Evolutionary conservation across 2,113 vertebrate genomes (phyloP).

Genomic region (Sialia sialis): DNA sequence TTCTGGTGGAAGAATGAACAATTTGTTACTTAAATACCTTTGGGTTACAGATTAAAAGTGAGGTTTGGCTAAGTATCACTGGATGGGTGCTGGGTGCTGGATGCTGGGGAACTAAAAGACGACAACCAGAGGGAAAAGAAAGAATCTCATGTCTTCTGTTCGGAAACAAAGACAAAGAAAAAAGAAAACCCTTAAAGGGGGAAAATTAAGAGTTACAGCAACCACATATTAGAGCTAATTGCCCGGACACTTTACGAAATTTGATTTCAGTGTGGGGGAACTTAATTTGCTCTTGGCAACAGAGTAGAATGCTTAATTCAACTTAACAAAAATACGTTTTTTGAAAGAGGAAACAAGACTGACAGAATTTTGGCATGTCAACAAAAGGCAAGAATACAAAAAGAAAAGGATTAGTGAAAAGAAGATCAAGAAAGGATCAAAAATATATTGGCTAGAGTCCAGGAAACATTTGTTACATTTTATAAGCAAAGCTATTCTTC

Average conservation of each 20-base stretch:
- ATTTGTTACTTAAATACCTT: slow-evolving; percentile 55
- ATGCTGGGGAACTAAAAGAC: slow-evolving; percentile 15
- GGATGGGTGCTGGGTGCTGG: not conserved
- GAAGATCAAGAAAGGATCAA: slow-evolving; percentile 79
- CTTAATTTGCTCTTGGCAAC: slow-evolving; percentile 73
- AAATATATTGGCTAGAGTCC: slow-evolving; percentile 72
- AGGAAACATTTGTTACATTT: slow-evolving; percentile 78
- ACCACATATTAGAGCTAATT: slow-evolving; percentile 45
- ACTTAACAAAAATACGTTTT: slow-evolving; percentile 71
- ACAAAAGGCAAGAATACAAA: slow-evolving; percentile 78
- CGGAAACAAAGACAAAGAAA: slow-evolving; percentile 37
- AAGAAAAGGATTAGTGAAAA: slow-evolving; percentile 79
- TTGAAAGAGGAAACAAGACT: slow-evolving; percentile 74
- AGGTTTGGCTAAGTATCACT: slow-evolving; percentile 53
- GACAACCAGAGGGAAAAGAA: slow-evolving; percentile 39
- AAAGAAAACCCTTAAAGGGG: slow-evolving; percentile 45
- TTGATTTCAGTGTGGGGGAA: slow-evolving; percentile 44
- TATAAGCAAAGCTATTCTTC: slow-evolving; percentile 73
- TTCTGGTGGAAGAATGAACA: slow-evolving; percentile 52
- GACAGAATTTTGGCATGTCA: slow-evolving; percentile 79
- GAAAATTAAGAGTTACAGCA: slow-evolving; percentile 50
- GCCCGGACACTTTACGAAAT: slow-evolving; percentile 48
- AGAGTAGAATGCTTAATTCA: slow-evolving; percentile 70
- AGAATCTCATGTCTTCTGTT: slow-evolving; percentile 13
- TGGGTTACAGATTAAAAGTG: slow-evolving; percentile 43